Evolutionary conservation across 1,140 invertebrate genomes (phyloP).

Genomic region (Heliconius eleuchia): DNA sequence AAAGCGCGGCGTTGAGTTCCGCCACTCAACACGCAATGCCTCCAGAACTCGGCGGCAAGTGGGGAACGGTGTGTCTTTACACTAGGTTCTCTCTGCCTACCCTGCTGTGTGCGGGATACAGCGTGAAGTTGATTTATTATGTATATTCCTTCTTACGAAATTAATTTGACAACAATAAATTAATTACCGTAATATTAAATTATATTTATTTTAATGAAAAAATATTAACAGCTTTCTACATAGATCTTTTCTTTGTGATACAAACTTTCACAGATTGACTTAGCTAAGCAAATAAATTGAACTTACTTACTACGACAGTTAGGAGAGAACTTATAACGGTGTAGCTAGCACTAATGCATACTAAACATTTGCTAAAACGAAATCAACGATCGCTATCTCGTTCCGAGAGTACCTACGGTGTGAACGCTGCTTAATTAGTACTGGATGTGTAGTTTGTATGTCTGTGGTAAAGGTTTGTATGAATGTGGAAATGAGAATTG

Average conservation of each 20-base stretch:
- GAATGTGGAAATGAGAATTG: background rate
- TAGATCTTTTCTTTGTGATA: background rate
- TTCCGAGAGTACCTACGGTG: constrained; percentile 23
- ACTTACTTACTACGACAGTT: background rate
- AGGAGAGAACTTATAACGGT: constrained; percentile 33
- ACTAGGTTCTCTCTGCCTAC: too few relatives aligned
- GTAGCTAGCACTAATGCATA: constrained; percentile 34
- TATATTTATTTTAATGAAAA: background rate
- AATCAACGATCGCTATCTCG: constrained; percentile 35
- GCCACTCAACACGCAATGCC: too few relatives aligned
- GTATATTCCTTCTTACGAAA: too few relatives aligned
- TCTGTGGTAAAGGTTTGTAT: background rate
- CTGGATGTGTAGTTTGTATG: background rate
- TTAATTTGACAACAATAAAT: too few relatives aligned
- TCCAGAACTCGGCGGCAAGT: too few relatives aligned
- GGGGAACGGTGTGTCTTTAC: too few relatives aligned
- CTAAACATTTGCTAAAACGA: constrained; percentile 37
- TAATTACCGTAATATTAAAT: background rate
- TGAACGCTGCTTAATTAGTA: constrained; percentile 39
- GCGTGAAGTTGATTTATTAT: too few relatives aligned
- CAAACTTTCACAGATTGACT: background rate
- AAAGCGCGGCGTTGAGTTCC: too few relatives aligned
- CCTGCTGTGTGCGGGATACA: too few relatives aligned
- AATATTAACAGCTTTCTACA: background rate
- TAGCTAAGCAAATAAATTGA: background rate